phyloP scores from a whole-genome alignment of 1,140 invertebrate species.

The Pseudomyrmex concolor region DNA sequence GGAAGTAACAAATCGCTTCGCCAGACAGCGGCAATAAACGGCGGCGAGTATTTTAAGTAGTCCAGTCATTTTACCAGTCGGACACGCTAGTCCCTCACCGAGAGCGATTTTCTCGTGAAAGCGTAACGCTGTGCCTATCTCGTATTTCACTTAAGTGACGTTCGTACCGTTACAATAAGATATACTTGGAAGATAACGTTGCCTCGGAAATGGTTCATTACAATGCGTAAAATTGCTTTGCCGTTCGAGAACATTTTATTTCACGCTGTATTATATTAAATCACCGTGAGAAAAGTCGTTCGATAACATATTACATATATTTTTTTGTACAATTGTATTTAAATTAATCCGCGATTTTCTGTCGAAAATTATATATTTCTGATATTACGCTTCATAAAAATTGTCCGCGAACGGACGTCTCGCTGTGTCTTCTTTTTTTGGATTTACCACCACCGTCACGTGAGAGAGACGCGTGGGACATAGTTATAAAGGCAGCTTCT shows the following conservation, averaged over 20 bases:
- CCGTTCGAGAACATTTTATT: neutral
- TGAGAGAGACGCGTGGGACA: neutral
- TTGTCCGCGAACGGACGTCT: too few species aligned
- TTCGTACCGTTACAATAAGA: conserved; percentile 14
- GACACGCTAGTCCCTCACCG: conserved; percentile 42
- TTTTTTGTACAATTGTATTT: neutral
- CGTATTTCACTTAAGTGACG: conserved; percentile 43
- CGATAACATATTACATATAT: neutral
- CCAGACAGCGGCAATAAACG: conserved; percentile 77
- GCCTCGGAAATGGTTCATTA: conserved; percentile 10
- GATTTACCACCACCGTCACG: neutral
- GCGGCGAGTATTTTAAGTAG: conserved; percentile 71
- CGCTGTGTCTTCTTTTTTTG: too few species aligned
- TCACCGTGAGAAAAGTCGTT: too few species aligned
- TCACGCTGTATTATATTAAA: too few species aligned
- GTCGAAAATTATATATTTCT: too few species aligned
- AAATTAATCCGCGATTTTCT: too few species aligned
- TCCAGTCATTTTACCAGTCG: conserved; percentile 70
- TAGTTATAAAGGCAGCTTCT: conserved; percentile 28
- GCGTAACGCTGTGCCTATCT: neutral
- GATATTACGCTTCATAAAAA: neutral
- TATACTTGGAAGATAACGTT: neutral
- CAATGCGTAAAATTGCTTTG: conserved; percentile 13
- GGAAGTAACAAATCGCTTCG: conserved; percentile 77
- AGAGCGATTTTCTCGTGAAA: conserved; percentile 60